These are phyloP conservation scores for Pristis pectinata DNA, from an alignment of 2,797 vertebrate genomes.

Conservation along the genomic window DNA sequence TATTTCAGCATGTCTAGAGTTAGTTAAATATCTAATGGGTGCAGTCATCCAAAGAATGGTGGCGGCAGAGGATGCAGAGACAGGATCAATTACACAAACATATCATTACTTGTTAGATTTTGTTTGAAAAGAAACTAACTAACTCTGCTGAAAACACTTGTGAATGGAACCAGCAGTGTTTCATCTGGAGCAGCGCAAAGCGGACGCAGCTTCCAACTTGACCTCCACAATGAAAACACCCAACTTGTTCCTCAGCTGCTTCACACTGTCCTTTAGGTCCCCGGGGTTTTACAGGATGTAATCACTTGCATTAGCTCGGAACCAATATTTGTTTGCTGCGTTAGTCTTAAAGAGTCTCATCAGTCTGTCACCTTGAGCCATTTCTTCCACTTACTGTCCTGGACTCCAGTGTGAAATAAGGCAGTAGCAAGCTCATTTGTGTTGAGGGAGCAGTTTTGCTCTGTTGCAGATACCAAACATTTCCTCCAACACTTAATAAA, in stretches of 20 bases:
- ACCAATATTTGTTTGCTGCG: background rate
- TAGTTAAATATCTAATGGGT: background rate
- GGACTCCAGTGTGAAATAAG: background rate
- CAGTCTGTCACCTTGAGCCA: background rate
- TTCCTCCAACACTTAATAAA: constrained; percentile 20
- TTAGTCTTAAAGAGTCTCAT: background rate
- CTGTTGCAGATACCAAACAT: constrained; percentile 6
- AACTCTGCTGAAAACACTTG: no score
- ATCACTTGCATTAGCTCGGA: background rate
- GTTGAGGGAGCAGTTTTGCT: background rate
- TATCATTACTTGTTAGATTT: background rate
- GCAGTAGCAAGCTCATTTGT: background rate
- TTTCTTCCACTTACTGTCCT: background rate
- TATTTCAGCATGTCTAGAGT: background rate
- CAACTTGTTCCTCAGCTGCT: background rate
- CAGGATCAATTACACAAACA: background rate
- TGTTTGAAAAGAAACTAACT: background rate
- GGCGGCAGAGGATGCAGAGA: background rate
- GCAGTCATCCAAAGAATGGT: background rate
- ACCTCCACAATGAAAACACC: background rate
- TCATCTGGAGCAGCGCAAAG: background rate
- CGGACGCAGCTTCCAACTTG: background rate
- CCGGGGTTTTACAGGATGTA: background rate
- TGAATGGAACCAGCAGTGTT: background rate
- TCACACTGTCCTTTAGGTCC: background rate